Evolutionary conservation across 2,113 vertebrate genomes (phyloP), one percentile per base, ranked within the genome.

Genomic region (Tinamus guttatus): DNA sequence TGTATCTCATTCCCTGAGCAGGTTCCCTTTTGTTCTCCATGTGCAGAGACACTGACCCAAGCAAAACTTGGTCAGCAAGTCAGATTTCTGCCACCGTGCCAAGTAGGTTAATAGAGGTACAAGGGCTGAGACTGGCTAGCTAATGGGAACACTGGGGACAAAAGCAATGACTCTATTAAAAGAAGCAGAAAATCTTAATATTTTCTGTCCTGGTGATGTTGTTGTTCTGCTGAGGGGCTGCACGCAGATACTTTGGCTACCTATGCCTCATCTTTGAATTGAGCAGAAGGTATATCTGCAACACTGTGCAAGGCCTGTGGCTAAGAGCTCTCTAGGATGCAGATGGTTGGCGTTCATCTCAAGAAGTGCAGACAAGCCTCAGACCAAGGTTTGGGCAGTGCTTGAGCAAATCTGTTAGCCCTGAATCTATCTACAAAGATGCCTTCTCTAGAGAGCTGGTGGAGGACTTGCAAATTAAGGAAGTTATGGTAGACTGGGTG

Each of bases 111-210:
- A 51, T 2, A 19, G 60, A 63, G 45, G 24, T 69, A 62, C 73
- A 89, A 60, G 45, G 51, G 58, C 91, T 95, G 91, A 87, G 47
- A 36, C 28, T 69, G 38, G 16, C 51, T 79, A 52, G 30, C 30
- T 62, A 34, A 25, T 18, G n/a, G 28, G 5, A 65, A 45, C 11
- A 21, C 24, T 10, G 38, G 12, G 45, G 32, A 81, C 75, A 82
- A 93, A 95, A 71, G 24, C 54, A 65, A 73, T 54, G 24, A 41
- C 41, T 84, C 90, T 88, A 43, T 43, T 68, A 90, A 92, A 78
- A 5, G 51, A 83, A 70, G 80, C 69, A 92, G 69, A 92, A 94
- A 87, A 90, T 73, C 59, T 52, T 41, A n/a, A 49, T 65, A 12
- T 36, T 91, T 95, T 70, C 52, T 87, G 51, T 75, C 62, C 47